Evolutionary conservation across 2,113 vertebrate species (phyloP).

Genomic region (Machaerirhynchus nigripectus): DNA sequence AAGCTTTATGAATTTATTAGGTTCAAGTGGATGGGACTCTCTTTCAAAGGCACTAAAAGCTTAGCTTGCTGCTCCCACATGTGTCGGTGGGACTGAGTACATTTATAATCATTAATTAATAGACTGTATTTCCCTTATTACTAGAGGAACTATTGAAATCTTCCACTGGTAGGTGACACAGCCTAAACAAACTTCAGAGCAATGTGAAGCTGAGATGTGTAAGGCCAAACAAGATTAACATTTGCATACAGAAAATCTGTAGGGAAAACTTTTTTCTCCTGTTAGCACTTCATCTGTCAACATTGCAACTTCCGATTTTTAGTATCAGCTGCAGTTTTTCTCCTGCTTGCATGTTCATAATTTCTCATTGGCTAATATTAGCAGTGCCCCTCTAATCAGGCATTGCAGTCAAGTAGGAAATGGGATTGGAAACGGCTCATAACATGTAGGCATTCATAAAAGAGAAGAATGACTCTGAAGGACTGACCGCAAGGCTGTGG

Average conservation of each 20-base stretch:
- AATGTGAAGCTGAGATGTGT: background rate
- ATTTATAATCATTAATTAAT: background rate
- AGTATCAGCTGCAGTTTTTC: background rate
- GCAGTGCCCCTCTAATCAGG: background rate
- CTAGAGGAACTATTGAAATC: background rate
- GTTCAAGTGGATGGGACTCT: background rate
- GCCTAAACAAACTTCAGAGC: background rate
- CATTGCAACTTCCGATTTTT: background rate
- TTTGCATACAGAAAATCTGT: background rate
- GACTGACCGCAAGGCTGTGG: slow-evolving; percentile 65
- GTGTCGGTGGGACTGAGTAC: background rate
- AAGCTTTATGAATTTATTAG: background rate
- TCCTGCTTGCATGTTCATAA: background rate
- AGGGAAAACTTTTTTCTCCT: background rate
- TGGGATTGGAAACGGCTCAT: background rate
- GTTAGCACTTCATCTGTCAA: background rate
- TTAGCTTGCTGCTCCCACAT: background rate
- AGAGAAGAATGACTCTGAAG: slow-evolving; percentile 45
- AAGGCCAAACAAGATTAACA: background rate
- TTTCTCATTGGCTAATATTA: background rate
- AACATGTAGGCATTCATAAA: background rate
- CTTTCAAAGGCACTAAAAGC: background rate
- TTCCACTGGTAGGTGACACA: background rate
- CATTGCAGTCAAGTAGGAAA: background rate
- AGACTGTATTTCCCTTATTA: background rate